Base-by-base conservation (phyloP, 2,797 vertebrate species). In the Sylvia borin region DNA sequence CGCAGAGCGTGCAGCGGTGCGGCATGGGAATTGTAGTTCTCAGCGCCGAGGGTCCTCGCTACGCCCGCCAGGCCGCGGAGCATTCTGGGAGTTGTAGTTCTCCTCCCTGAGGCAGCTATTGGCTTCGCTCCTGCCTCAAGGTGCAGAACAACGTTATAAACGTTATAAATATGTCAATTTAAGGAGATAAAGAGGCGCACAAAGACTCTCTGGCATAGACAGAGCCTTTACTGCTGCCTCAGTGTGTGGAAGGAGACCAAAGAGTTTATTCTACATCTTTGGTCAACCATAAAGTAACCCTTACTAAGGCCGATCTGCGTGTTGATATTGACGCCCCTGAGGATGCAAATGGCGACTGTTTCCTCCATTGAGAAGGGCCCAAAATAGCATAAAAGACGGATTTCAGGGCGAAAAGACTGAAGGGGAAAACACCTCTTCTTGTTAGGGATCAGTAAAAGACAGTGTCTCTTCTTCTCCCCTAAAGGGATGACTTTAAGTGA, bases 41-140 rank as follows among this genome's bases (percentile, higher is more conserved):
- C 7, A 0, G 3, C 0, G 3, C 1, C 0, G 2, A 0, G 1
- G 1, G 0, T 0, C 0, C 5, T 0, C 1, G 0, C 1, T 0
- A 1, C 0, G 0, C 0, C 32, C 2, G 2, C 1, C 1, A 0
- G 0, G 54, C 45, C 53, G 88, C 88, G 19, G 24, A 16, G 92
- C 53, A 51, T 61, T 2, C 1, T 48, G 95, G 95, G 95, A 71
- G 36, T 34, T 96, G 97, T 96, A 96, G 93, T 97, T 50, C 53
- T 2, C 16, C 11, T 3, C 32, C 2, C 8, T 25, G 2, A 10
- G 34, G 45, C 38, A 1, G 38, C 68, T 45, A 2, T 29, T 17
- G 51, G 25, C 14, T 12, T 21, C 5, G 9, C 25, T 60, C 5
- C 19, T 29, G 2, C 25, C 6, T 24, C 31, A 2, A 8, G 14